These are phyloP conservation scores for Seriola quinqueradiata DNA, from an alignment of 2,113 vertebrate species.

Conservation along the genomic window DNA sequence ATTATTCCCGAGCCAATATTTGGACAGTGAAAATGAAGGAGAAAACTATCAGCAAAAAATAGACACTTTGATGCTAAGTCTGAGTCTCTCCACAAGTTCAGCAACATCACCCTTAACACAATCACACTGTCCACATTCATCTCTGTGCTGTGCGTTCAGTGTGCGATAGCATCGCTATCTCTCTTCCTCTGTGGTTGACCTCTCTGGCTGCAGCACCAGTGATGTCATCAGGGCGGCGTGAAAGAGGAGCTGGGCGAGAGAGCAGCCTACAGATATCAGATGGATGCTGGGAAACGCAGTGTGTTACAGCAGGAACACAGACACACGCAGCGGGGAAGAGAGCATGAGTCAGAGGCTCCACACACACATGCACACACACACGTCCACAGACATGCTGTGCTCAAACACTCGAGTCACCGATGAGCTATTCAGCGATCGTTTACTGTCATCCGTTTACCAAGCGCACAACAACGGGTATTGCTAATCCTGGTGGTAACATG, in stretches of 20 bases:
- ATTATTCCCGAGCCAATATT: slow-evolving; percentile 31
- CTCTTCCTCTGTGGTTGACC: slow-evolving; percentile 61
- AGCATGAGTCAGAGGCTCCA: slow-evolving; percentile 71
- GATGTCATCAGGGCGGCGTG: slow-evolving; percentile 73
- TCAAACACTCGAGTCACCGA: slow-evolving; percentile 60
- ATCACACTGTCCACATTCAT: slow-evolving; percentile 23
- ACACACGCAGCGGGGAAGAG: slow-evolving; percentile 60
- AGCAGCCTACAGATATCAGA: slow-evolving; percentile 73
- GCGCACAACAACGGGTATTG: slow-evolving; percentile 42
- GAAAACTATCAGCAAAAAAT: not conserved
- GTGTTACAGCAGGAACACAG: slow-evolving; percentile 61
- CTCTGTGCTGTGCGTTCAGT: not conserved
- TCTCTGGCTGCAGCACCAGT: slow-evolving; percentile 62
- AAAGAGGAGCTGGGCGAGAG: slow-evolving; percentile 71
- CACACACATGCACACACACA: slow-evolving; percentile 16
- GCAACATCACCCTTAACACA: not conserved
- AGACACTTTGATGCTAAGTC: not conserved
- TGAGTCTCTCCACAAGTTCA: not conserved
- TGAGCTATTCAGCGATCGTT: slow-evolving; percentile 71
- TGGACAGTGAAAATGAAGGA: not conserved
- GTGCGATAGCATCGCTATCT: slow-evolving; percentile 31
- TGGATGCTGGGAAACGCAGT: slow-evolving; percentile 78
- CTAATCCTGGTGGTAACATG: slow-evolving; percentile 55
- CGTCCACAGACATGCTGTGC: slow-evolving; percentile 12
- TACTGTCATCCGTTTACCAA: slow-evolving; percentile 72